Conservation (phyloP, 1,140 invertebrate species). For the Araneus ventricosus region DNA sequence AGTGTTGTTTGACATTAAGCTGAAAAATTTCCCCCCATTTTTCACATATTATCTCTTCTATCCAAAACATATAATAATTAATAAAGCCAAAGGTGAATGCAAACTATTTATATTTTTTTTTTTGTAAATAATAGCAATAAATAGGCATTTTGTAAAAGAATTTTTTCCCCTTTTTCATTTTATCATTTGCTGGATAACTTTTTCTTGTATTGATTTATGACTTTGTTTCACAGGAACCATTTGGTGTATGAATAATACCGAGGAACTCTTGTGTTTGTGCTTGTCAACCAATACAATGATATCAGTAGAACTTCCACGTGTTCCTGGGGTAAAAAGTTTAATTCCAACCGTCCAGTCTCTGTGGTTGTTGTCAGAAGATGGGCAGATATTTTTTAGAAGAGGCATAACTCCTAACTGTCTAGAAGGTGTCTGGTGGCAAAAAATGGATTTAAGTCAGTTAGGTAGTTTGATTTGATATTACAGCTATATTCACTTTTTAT, state of each 20-base stretch:
- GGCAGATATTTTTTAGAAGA: constrained; percentile 81
- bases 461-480: constrained; percentile 77
- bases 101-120: too few species aligned
- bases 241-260: constrained; percentile 80
- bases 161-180: too few species aligned
- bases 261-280: constrained; percentile 80
- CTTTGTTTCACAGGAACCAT: constrained; percentile 79
- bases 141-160: too few species aligned
- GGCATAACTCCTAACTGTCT: constrained; percentile 80
- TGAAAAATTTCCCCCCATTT: too few species aligned
- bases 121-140: too few species aligned
- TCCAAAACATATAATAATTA: too few species aligned
- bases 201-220: too few species aligned
- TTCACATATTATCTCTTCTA: too few species aligned
- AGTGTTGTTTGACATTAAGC: too few species aligned
- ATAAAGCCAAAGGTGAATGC: too few species aligned
- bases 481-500: background rate
- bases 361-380: constrained; percentile 81
- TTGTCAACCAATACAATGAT: constrained; percentile 76
- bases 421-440: constrained; percentile 80
- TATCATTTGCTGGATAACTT: too few species aligned
- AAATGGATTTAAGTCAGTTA: constrained; percentile 81
- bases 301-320: constrained; percentile 47
- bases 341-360: constrained; percentile 80
- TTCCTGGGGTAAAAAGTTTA: constrained; percentile 79